Evolutionary conservation across 2,888 invertebrate genomes (phyloP).

Genomic region (Erannis defoliaria): DNA sequence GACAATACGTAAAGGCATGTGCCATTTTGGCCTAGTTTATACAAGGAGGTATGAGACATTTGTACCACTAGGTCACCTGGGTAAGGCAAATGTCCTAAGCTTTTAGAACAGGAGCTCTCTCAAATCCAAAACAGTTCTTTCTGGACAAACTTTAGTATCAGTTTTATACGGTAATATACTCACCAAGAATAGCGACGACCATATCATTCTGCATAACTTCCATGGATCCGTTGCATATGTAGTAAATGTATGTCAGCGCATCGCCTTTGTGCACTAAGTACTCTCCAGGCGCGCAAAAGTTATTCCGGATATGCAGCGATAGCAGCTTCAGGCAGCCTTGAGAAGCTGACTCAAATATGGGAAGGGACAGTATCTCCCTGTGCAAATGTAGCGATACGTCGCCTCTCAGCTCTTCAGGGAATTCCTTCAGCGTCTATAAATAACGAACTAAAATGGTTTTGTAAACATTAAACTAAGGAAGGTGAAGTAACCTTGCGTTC

Average conservation of each 20-base stretch:
- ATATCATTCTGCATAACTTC: conserved; percentile 98
- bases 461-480: conserved; percentile 25
- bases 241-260: conserved; percentile 96
- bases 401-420: conserved; percentile 97
- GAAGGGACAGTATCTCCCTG: conserved; percentile 96
- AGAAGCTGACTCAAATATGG: conserved; percentile 97
- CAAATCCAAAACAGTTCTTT: too few relatives aligned
- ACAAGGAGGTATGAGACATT: too few relatives aligned
- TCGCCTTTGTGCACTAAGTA: conserved; percentile 98
- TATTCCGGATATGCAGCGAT: conserved; percentile 96
- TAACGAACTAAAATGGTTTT: conserved; percentile 43
- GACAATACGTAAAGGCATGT: too few relatives aligned
- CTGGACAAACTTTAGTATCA: too few relatives aligned
- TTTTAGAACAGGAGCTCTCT: too few relatives aligned
- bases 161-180: too few relatives aligned
- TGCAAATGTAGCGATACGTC: conserved; percentile 98
- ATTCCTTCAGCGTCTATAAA: conserved; percentile 95
- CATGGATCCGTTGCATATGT: conserved; percentile 98
- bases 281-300: conserved; percentile 98
- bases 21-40: too few relatives aligned
- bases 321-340: conserved; percentile 97
- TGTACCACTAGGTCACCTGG: too few relatives aligned
- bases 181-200: conserved; percentile 98
- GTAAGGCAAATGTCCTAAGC: too few relatives aligned
- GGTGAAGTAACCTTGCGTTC: conserved; percentile 20